These are phyloP conservation scores for Narcine bancroftii DNA, from an alignment of 2,113 vertebrate species.

Conservation along the genomic window DNA sequence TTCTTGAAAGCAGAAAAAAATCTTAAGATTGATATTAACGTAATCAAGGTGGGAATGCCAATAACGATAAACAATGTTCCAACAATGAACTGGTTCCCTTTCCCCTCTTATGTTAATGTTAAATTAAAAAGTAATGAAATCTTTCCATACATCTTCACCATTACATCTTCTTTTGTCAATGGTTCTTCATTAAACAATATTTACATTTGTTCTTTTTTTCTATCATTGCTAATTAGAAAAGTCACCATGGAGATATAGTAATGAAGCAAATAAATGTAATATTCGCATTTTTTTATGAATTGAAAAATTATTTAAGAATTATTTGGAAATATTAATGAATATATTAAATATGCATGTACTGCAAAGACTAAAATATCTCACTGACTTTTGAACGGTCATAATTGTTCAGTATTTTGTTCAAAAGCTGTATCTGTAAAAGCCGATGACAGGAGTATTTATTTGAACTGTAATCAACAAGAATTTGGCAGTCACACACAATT, in stretches of 20 bases:
- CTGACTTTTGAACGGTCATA: not conserved
- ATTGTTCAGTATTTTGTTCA: not conserved
- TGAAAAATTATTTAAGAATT: not conserved
- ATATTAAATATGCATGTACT: not conserved
- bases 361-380: not conserved
- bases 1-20: not conserved
- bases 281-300: not conserved
- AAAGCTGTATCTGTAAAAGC: not conserved
- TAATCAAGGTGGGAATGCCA: not conserved
- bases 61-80: not conserved
- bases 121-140: not conserved
- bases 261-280: not conserved
- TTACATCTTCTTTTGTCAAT: not conserved
- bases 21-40: not conserved
- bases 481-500: not conserved
- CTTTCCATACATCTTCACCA: not conserved
- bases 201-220: not conserved
- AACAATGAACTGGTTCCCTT: not conserved
- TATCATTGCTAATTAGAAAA: not conserved
- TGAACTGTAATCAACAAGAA: not conserved
- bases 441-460: not conserved
- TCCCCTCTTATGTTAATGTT: not conserved
- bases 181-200: not conserved
- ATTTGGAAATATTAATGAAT: not conserved
- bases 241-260: not conserved